Evolutionary conservation across 1,140 invertebrate genomes (phyloP), one percentile per base, ranked within the genome.

Genomic region (Megalopta genalis): DNA sequence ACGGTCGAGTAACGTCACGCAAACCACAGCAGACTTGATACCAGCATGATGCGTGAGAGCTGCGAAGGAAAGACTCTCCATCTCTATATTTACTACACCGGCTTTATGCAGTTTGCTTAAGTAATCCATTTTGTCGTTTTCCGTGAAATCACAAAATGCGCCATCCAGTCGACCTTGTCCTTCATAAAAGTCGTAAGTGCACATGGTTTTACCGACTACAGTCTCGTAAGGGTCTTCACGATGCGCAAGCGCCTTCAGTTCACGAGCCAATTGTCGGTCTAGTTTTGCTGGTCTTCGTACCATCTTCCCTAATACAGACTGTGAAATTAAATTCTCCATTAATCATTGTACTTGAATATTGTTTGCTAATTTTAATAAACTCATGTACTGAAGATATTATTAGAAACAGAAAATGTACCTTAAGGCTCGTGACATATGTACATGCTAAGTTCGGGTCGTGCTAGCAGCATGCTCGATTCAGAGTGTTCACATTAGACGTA

Each of bases 171-270:
- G 95, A 5, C 97, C 98, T 93, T 99, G 98, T 12, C 96, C 98
- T 95, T 99, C 99, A 92, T 99, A 99, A 92, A 99, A 99, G 91
- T 99, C 99, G 86, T 98, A 96, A 8, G 98, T 97, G 91, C 98
- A 99, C 94, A 99, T 96, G 0, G 99, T 99, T 91, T 96, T 98
- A 39, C 99, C 99, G 49, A 94, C 94, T 27, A 98, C 94, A 1
- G 97, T 97, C 21, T 97, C 96, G 89, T 98, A 99, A 0, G 96
- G 96, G 90, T 97, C 96, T 5, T 93, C 90, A 5, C 95, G 94
- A 79, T 96, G 94, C 0, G 96, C 94, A 59, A 98, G 91, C 0
- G 94, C 94, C 82, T 96, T 95, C 4, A 99, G 90, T 86, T 99
- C 97, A 42, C 96, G 94, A 21, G 95, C 95, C 65, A 99, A 90